Evolutionary conservation across 2,797 vertebrate genomes (phyloP), one percentile per base, ranked within the genome.

Genomic region (Thaleichthys pacificus): DNA sequence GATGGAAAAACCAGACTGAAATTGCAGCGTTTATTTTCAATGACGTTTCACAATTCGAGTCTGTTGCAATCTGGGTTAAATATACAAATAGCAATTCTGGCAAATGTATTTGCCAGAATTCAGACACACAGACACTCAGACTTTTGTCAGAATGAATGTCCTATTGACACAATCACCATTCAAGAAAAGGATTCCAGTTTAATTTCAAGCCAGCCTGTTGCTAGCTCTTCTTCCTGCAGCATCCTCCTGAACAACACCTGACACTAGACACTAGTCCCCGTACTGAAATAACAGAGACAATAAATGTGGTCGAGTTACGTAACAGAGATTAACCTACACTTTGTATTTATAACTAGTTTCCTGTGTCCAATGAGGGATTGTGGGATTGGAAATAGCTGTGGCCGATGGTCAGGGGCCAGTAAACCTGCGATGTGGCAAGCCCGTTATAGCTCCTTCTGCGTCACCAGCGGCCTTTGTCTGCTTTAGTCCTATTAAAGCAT

Each of bases 401-500:
- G 86, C 89, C 85, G 89, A 83, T 84, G 88, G 88, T 91, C 87
- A 84, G 88, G 80, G 92, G 89, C 90, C 88, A 83, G 83, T 92
- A 93, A 95, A 92, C 87, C 90, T 80, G 90, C 88, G 87, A 90
- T 90, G 90, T 91, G 91, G 88, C 89, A 75, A 79, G 87, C 90
- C 91, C 86, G 86, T 95, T 91, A 95, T 93, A 93, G 91, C 90
- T 89, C 89, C 79, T 73, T 87, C 83, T 94, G 90, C 91, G 89
- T 95, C 93, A 93, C 82, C 80, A 83, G 80, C 82, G 87, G 90
- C 87, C 90, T 92, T 91, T 92, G 90, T 89, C 88, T 91, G 85
- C 91, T 93, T 93, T 92, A 93, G 87, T 91, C 88, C 87, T 91
- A 93, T 93, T 94, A 93, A 94, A 93, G 92, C 89, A 89, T 94